Conservation (phyloP, 2,113 vertebrate species). For the Eidolon helvum region DNA sequence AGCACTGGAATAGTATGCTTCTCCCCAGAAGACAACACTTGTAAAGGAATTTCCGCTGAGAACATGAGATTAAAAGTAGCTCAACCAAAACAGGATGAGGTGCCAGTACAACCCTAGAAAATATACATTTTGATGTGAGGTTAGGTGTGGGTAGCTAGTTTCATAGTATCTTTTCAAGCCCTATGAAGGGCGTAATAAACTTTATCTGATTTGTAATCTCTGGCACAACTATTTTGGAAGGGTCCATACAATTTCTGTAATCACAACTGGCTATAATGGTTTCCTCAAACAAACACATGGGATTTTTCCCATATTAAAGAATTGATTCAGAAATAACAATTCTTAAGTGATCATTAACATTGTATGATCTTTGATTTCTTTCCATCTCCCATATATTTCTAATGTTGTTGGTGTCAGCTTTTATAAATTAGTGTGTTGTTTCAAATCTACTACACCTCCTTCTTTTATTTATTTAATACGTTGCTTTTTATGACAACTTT, state of each 20-base stretch:
- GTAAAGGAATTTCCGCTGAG: not conserved
- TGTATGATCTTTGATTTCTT: not conserved
- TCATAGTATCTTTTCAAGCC: not conserved
- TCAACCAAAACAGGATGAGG: not conserved
- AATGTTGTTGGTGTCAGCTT: not conserved
- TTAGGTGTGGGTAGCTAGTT: not conserved
- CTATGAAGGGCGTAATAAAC: not conserved
- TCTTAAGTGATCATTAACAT: conserved; percentile 45
- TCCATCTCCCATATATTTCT: not conserved
- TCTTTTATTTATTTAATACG: not conserved
- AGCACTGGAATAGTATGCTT: not conserved
- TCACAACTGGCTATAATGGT: not conserved
- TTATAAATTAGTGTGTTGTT: not conserved
- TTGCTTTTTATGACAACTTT: not conserved
- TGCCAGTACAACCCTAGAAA: not conserved
- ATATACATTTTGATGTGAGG: not conserved
- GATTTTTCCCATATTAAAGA: not conserved
- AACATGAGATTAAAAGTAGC: not conserved
- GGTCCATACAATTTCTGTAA: not conserved
- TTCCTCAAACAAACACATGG: not conserved
- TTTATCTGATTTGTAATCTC: not conserved
- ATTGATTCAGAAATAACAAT: not conserved
- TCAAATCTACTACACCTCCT: not conserved
- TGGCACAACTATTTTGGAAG: not conserved
- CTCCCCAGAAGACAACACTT: not conserved